Percentiles rank a stretch among this genome's conserved stretches.
Evolutionary conservation across 1,140 invertebrate species (phyloP).

Genomic region (Tetraneura akinire): DNA sequence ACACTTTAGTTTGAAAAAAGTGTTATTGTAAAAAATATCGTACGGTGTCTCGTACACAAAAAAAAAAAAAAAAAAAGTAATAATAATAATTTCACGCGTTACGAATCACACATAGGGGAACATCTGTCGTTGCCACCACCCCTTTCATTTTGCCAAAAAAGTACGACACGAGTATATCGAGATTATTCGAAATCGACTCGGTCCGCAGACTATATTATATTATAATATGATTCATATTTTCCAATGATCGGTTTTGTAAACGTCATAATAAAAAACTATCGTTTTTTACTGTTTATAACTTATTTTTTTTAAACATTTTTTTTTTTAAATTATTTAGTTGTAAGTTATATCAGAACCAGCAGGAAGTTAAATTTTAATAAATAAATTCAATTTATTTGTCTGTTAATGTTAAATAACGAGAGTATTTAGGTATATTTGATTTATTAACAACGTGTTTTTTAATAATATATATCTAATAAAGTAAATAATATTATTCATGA

Average conservation of each 20-base stretch:
- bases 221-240: conserved; percentile 26
- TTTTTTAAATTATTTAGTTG: background rate
- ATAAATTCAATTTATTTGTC: too few species aligned
- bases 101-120: conserved; percentile 40
- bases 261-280: background rate
- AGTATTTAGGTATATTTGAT: too few species aligned
- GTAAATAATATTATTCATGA: too few species aligned
- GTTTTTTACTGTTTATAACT: background rate
- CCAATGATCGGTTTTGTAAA: conserved; percentile 25
- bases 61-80: conserved; percentile 47
- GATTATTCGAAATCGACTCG: conserved; percentile 25
- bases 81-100: conserved; percentile 50
- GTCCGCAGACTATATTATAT: too few species aligned
- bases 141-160: conserved; percentile 21
- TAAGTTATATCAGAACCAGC: too few species aligned
- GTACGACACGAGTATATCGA: conserved; percentile 1
- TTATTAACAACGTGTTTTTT: too few species aligned
- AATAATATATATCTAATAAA: too few species aligned
- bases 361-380: too few species aligned
- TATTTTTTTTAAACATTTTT: background rate
- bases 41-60: conserved; percentile 26
- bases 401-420: too few species aligned
- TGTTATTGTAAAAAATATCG: conserved; percentile 51
- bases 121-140: conserved; percentile 34
- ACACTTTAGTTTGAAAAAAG: conserved; percentile 24